Conservation (phyloP, 35 echinoderm and acorn worm genomes). For the Patiria miniata region DNA sequence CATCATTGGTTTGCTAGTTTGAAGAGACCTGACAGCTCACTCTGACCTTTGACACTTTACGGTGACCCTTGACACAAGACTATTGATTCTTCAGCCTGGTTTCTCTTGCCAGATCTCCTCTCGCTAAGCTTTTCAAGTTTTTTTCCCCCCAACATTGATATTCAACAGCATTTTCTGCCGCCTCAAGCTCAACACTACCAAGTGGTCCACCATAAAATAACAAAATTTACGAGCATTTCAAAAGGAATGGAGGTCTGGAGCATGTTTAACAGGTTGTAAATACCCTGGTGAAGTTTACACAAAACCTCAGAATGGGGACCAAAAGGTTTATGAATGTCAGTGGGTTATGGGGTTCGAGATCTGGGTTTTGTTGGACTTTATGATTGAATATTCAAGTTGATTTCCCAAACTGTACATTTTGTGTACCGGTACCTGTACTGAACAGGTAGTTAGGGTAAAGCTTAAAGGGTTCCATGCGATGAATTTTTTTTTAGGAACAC, state of each 20-base stretch:
- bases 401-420: too few species aligned
- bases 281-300: background rate
- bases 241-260: background rate
- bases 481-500: too few species aligned
- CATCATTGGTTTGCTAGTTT: background rate
- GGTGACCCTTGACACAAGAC: background rate
- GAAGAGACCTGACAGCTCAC: background rate
- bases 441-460: too few species aligned
- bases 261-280: background rate
- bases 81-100: too few species aligned
- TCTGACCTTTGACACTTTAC: background rate
- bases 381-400: too few species aligned
- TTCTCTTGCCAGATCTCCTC: too few species aligned
- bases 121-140: background rate
- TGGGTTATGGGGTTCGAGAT: background rate
- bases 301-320: background rate
- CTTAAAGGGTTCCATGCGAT: too few species aligned
- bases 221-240: slow-evolving; percentile 11
- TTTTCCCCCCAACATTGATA: background rate
- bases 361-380: too few species aligned
- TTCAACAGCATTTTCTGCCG: background rate
- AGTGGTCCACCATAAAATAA: background rate
- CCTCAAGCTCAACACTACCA: background rate
- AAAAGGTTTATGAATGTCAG: background rate
- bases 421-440: too few species aligned